Evolutionary conservation across 2,888 invertebrate species (phyloP).

Genomic region (Drosophila antonietae): DNA sequence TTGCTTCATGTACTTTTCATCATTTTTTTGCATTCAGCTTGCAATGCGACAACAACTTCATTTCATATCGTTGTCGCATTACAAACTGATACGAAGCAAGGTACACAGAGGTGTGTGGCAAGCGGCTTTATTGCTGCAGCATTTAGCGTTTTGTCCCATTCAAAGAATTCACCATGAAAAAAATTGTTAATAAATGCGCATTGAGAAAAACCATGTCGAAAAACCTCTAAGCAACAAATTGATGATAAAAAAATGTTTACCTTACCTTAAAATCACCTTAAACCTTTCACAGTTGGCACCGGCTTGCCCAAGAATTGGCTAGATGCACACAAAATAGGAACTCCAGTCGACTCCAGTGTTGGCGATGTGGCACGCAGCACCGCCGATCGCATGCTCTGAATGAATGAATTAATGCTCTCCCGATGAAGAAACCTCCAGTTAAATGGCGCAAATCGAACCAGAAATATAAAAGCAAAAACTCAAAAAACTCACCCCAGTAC

Average conservation of each 20-base stretch:
- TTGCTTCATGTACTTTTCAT: conserved; percentile 7
- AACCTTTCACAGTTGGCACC: conserved; percentile 73
- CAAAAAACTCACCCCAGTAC: conserved; percentile 37
- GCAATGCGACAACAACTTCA: conserved; percentile 57
- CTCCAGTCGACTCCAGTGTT: conserved; percentile 55
- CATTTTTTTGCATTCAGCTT: conserved; percentile 14
- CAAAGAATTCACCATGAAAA: conserved; percentile 35
- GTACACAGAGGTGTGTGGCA: conserved; percentile 22
- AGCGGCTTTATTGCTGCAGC: conserved; percentile 47
- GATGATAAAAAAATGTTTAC: conserved; percentile 2
- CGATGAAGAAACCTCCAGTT: background rate
- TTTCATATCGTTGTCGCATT: conserved; percentile 51
- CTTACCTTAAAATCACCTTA: conserved; percentile 24
- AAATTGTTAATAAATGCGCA: conserved; percentile 72
- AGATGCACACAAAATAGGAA: conserved; percentile 58
- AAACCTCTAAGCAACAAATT: conserved; percentile 17
- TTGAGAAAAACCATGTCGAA: conserved; percentile 53
- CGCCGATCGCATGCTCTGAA: conserved; percentile 69
- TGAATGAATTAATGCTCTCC: background rate
- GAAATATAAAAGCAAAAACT: conserved; percentile 10
- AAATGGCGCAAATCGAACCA: too few species aligned
- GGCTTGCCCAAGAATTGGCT: conserved; percentile 71
- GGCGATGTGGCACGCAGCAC: conserved; percentile 74
- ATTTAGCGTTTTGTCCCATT: conserved; percentile 67
- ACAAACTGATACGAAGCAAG: conserved; percentile 21